Percentiles rank a stretch among this genome's conserved stretches.
Evolutionary conservation across 2,113 vertebrate genomes (phyloP).

Genomic region (Loxodonta africana): DNA sequence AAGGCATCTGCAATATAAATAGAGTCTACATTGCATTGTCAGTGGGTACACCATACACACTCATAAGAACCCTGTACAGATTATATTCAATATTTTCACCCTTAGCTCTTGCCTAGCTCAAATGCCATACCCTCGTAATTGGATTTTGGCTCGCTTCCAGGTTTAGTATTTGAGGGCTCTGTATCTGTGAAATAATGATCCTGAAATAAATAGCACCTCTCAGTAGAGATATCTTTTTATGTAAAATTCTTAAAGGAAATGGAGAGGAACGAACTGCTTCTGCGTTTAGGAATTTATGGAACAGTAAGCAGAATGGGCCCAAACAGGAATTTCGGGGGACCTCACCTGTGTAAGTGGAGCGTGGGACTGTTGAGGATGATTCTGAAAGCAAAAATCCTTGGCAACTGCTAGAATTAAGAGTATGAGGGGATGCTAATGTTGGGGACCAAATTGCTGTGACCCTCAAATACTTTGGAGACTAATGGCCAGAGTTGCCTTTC

Average conservation of each 20-base stretch:
- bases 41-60: not conserved
- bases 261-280: slow-evolving; percentile 53
- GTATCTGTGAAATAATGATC: slow-evolving; percentile 86
- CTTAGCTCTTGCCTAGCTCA: slow-evolving; percentile 81
- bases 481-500: not conserved
- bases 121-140: slow-evolving; percentile 86
- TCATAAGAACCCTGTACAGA: not conserved
- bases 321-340: not conserved
- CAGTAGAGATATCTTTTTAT: slow-evolving; percentile 79
- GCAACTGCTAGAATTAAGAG: not conserved
- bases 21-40: slow-evolving; percentile 59
- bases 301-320: slow-evolving; percentile 27
- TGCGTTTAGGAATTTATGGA: slow-evolving; percentile 72
- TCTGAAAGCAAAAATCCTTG: not conserved
- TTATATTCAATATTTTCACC: slow-evolving; percentile 69
- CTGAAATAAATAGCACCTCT: slow-evolving; percentile 84
- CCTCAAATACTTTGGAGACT: not conserved
- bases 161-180: slow-evolving; percentile 80
- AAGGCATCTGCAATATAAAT: slow-evolving; percentile 46
- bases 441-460: not conserved
- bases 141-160: slow-evolving; percentile 89
- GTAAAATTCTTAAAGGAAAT: slow-evolving; percentile 74
- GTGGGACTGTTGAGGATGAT: not conserved
- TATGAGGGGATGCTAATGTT: not conserved
- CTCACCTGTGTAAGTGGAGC: not conserved